Evolutionary conservation across 2,888 invertebrate genomes (phyloP).

Genomic region (Ptychoptera contaminata): DNA sequence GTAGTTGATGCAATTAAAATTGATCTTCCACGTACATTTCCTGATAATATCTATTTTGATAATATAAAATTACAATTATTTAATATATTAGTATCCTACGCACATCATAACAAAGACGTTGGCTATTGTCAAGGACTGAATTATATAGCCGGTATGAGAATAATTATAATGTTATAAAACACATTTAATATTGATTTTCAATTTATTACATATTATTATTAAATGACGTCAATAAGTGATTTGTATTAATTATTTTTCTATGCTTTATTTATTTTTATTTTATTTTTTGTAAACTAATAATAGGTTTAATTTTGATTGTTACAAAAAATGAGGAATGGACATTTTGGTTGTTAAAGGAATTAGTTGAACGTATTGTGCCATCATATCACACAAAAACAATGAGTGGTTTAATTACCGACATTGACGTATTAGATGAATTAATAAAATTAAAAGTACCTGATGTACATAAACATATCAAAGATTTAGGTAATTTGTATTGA

Average conservation of each 20-base stretch:
- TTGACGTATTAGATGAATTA: slow-evolving; percentile 76
- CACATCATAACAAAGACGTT: slow-evolving; percentile 70
- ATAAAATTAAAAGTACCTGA: slow-evolving; percentile 68
- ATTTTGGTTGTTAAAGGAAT: slow-evolving; percentile 83
- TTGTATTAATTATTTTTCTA: background rate
- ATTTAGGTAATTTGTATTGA: slow-evolving; percentile 39
- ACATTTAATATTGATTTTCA: no score
- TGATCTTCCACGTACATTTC: slow-evolving; percentile 86
- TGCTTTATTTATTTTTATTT: no score
- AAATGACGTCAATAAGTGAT: background rate
- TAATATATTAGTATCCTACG: slow-evolving; percentile 76
- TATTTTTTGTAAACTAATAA: slow-evolving; percentile 5
- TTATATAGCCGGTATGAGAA: slow-evolving; percentile 61
- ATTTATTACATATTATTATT: background rate
- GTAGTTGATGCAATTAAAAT: slow-evolving; percentile 70
- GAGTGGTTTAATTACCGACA: slow-evolving; percentile 77
- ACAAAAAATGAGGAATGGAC: slow-evolving; percentile 82
- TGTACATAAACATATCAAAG: slow-evolving; percentile 64
- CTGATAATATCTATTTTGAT: slow-evolving; percentile 85
- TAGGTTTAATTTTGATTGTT: slow-evolving; percentile 63
- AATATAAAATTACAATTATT: slow-evolving; percentile 56
- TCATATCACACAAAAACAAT: slow-evolving; percentile 82
- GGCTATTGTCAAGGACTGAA: slow-evolving; percentile 94
- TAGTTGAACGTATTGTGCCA: slow-evolving; percentile 74
- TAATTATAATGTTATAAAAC: background rate